Conservation (phyloP, 2,888 invertebrate species). For the Caenorhabditis imperialis region DNA sequence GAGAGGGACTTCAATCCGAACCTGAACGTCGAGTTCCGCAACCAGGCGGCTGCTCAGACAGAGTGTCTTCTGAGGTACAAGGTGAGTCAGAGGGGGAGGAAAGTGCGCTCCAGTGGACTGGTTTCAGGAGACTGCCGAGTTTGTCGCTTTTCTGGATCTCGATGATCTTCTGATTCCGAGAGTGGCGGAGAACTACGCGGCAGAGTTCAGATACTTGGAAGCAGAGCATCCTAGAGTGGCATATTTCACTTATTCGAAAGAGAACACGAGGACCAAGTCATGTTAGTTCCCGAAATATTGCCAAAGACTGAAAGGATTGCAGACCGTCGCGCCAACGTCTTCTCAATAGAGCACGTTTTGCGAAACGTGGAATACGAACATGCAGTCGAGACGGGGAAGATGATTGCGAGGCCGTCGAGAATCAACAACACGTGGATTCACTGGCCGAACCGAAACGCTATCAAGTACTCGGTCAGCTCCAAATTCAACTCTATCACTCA, state of each 20-base stretch:
- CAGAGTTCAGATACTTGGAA: constrained; percentile 33
- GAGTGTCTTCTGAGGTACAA: constrained; percentile 63
- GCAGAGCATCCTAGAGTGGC: constrained; percentile 31
- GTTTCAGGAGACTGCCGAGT: constrained; percentile 43
- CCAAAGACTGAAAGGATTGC: constrained; percentile 3
- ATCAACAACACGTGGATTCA: constrained; percentile 56
- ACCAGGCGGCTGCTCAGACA: constrained; percentile 63
- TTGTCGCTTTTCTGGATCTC: constrained; percentile 49
- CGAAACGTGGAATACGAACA: constrained; percentile 28
- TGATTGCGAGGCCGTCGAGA: constrained; percentile 38
- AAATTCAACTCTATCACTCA: constrained; percentile 53
- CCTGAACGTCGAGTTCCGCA: constrained; percentile 63
- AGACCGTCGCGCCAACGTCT: constrained; percentile 41
- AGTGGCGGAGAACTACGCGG: constrained; percentile 29
- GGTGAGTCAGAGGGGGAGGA: not conserved
- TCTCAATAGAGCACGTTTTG: constrained; percentile 45
- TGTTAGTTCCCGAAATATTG: no score
- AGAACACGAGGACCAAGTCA: constrained; percentile 41
- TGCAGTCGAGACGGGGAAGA: constrained; percentile 49
- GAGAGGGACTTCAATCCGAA: constrained; percentile 62
- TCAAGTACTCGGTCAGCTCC: constrained; percentile 14
- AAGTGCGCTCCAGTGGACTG: not conserved
- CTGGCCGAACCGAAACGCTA: constrained; percentile 31
- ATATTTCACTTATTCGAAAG: constrained; percentile 46
- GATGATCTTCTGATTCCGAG: constrained; percentile 53